Percentiles rank a stretch among this genome's conserved stretches.
These are phyloP conservation scores for Suncus etruscus DNA, from an alignment of 2,113 vertebrate genomes.

Conservation along the genomic window DNA sequence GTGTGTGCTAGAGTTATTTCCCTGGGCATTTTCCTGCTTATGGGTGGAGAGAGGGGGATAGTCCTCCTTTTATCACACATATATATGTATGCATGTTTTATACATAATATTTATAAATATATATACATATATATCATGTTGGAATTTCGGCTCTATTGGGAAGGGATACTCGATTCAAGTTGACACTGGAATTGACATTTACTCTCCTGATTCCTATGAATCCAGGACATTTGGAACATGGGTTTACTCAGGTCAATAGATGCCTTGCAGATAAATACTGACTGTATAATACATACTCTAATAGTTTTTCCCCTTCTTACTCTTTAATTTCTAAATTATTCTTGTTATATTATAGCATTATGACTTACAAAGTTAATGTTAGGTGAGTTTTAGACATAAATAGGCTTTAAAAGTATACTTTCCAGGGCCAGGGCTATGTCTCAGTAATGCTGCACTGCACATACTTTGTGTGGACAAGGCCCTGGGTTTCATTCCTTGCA, in stretches of 20 bases:
- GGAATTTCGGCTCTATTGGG: background rate
- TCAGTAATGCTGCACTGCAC: too few species aligned
- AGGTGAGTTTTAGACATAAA: too few species aligned
- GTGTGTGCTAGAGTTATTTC: background rate
- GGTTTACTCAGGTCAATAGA: constrained; percentile 28
- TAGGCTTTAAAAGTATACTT: too few species aligned
- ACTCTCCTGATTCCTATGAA: background rate
- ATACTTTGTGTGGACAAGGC: too few species aligned
- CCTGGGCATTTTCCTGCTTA: background rate
- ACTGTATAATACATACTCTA: constrained; percentile 27
- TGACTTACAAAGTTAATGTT: too few species aligned
- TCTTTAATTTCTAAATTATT: constrained; percentile 29
- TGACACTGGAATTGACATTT: constrained; percentile 46
- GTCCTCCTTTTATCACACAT: background rate
- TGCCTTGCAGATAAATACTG: constrained; percentile 10
- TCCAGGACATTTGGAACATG: constrained; percentile 8
- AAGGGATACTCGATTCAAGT: background rate
- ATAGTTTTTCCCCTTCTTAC: constrained; percentile 59
- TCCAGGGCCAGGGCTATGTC: too few species aligned
- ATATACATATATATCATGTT: background rate
- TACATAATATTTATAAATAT: too few species aligned
- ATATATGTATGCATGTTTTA: too few species aligned
- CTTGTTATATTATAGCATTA: too few species aligned
- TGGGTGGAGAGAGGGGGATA: background rate
- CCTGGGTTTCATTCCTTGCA: too few species aligned